Evolutionary conservation across 1,140 invertebrate genomes (phyloP).

Genomic region (Charaxes varanes): DNA sequence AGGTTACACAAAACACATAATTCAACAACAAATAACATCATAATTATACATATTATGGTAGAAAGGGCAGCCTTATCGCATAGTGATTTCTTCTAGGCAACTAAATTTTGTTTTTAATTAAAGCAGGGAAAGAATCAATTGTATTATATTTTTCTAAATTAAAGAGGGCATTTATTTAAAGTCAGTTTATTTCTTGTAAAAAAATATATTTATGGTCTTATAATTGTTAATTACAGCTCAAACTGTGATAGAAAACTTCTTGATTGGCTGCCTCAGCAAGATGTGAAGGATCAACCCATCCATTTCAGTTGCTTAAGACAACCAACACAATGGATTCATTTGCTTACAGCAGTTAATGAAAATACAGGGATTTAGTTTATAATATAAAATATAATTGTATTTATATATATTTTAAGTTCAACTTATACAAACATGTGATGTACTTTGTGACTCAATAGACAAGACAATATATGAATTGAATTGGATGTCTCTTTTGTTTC

Average conservation of each 20-base stretch:
- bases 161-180: no score
- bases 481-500: constrained; percentile 17
- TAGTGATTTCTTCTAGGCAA: no score
- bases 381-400: constrained; percentile 54
- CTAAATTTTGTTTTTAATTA: no score
- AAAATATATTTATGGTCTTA: constrained; percentile 1
- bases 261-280: constrained; percentile 70
- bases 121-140: no score
- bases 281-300: constrained; percentile 47
- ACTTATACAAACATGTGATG: constrained; percentile 63
- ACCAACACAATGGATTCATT: constrained; percentile 58
- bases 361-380: constrained; percentile 74
- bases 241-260: constrained; percentile 76
- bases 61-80: no score
- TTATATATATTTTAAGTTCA: constrained; percentile 68
- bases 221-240: constrained; percentile 68
- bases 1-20: no score
- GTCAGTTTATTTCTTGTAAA: constrained; percentile 1
- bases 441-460: constrained; percentile 60
- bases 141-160: no score
- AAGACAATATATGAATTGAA: constrained; percentile 56
- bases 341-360: constrained; percentile 61
- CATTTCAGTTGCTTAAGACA: constrained; percentile 56
- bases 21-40: no score
- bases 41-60: no score